A percentile compares a stretch with the other conserved stretches of the same genome.
Evolutionary conservation across 2,888 invertebrate species (phyloP).

Genomic region (Leptinotarsa peninsularis): DNA sequence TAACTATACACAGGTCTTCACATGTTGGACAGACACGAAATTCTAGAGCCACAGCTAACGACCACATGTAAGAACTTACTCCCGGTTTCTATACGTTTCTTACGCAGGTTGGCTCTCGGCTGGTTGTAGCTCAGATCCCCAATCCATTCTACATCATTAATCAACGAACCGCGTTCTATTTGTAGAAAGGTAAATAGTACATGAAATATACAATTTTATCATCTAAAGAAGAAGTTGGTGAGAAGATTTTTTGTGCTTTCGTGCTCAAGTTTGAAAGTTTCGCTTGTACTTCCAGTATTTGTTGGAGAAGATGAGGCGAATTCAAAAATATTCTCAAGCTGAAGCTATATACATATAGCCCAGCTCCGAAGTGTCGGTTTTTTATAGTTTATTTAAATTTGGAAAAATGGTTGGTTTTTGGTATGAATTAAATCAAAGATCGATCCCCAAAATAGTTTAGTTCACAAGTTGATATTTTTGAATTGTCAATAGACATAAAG

Average conservation of each 20-base stretch:
- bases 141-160: conserved; percentile 55
- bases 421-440: too few species aligned
- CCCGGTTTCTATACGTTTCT: conserved; percentile 53
- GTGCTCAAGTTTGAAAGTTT: conserved; percentile 17
- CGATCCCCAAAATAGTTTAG: too few species aligned
- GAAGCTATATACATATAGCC: conserved; percentile 12
- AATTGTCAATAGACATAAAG: too few species aligned
- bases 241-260: conserved; percentile 14
- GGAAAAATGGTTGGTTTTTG: background rate
- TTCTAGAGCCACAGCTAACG: conserved; percentile 43
- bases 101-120: conserved; percentile 50
- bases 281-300: conserved; percentile 1
- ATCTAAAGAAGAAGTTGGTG: conserved; percentile 3
- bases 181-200: conserved; percentile 22
- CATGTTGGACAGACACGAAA: conserved; percentile 38
- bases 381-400: background rate
- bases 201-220: conserved; percentile 30
- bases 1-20: conserved; percentile 38
- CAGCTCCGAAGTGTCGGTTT: background rate
- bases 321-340: conserved; percentile 14
- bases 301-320: conserved; percentile 2
- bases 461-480: too few species aligned
- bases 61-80: conserved; percentile 57
- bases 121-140: conserved; percentile 42
- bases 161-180: conserved; percentile 42